phyloP scores from a whole-genome alignment of 1,140 invertebrate species.

The Pseudomyrmex gracilis region DNA sequence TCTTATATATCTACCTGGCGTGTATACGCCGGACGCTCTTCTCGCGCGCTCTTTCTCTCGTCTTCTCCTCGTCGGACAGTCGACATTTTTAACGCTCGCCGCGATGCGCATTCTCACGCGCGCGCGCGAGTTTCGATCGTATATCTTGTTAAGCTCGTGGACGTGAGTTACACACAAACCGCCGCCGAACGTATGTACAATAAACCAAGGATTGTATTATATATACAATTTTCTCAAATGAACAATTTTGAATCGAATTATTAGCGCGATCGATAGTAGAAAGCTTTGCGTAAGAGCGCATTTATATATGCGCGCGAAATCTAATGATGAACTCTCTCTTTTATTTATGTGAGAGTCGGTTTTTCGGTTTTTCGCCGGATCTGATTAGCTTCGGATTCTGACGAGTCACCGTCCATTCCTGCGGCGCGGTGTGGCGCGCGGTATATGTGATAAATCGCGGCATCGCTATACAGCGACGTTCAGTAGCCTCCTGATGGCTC shows the following conservation, averaged over 20 bases:
- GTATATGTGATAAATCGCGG: conserved; percentile 75
- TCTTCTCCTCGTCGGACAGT: conserved; percentile 31
- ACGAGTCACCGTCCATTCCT: not conserved
- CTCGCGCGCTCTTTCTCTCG: conserved; percentile 14
- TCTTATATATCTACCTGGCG: conserved; percentile 77
- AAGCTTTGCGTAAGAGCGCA: not conserved
- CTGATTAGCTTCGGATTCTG: conserved; percentile 21
- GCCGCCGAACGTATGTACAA: not conserved
- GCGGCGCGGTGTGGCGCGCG: not conserved
- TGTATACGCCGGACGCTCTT: conserved; percentile 46
- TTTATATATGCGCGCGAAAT: not conserved
- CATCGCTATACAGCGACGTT: conserved; percentile 63
- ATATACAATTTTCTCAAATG: conserved; percentile 1
- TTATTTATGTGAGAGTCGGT: too few relatives aligned
- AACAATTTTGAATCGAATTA: not conserved
- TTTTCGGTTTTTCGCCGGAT: not conserved
- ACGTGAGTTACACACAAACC: conserved; percentile 17
- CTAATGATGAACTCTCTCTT: not conserved
- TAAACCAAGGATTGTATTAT: not conserved
- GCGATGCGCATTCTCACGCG: conserved; percentile 20
- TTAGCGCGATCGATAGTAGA: too few relatives aligned
- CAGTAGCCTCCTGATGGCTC: conserved; percentile 75
- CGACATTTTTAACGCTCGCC: conserved; percentile 66
- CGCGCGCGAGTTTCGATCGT: conserved; percentile 51
- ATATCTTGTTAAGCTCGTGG: conserved; percentile 51